Conservation (phyloP, 2,888 invertebrate genomes). For the Lottia scabra region DNA sequence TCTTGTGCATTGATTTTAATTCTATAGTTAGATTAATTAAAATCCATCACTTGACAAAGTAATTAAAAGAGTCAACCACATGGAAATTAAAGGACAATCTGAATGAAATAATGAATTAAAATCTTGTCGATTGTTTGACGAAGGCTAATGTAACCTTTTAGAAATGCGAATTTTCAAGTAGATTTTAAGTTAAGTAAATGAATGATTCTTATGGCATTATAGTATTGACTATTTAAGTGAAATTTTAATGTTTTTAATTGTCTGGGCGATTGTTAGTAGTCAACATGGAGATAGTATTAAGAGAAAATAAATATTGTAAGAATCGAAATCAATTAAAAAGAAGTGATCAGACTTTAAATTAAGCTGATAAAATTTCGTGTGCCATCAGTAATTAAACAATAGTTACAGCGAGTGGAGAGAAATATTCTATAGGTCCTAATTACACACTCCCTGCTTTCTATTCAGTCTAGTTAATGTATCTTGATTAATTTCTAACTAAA, state of each 20-base stretch:
- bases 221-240: neutral
- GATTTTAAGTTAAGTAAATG: neutral
- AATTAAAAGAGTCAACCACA: no score
- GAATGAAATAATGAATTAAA: no score
- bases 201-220: neutral
- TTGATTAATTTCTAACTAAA: neutral
- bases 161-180: neutral
- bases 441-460: neutral
- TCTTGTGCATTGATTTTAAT: no score
- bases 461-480: neutral
- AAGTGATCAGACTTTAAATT: neutral
- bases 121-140: neutral
- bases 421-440: neutral
- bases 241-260: neutral
- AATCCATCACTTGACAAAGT: no score
- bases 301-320: neutral
- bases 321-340: neutral
- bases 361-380: conserved; percentile 4
- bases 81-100: no score
- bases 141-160: neutral
- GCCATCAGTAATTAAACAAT: neutral
- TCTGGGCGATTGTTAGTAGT: neutral
- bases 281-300: neutral
- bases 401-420: neutral
- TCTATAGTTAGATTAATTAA: no score